Base-by-base conservation (phyloP, 2,888 invertebrate genomes). In the Timema podura region DNA sequence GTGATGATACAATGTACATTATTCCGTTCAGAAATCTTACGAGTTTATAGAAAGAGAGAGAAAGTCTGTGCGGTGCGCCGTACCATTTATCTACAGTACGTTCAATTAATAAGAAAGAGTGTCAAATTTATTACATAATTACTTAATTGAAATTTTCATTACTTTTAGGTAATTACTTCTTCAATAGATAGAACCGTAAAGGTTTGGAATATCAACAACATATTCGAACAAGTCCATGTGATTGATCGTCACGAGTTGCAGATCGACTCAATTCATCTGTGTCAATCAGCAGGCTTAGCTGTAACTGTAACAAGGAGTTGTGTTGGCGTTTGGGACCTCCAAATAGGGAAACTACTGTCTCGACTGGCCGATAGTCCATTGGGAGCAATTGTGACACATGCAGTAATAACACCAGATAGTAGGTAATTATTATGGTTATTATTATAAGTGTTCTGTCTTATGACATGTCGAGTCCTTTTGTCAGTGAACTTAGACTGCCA, bases 171-270 rank as follows among this genome's bases (percentile, higher is more conserved):
- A 6, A 95, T 98, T 65, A 98, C 98, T 0, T 96, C 98, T 0
- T 98, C 98, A 0, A 96, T 98, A 66, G 98, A 99, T 81, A 88
- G 98, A 72, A 96, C 96, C 0, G 97, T 98, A 8, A 98, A 98
- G 85, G 96, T 98, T 6, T 98, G 98, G 98, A 98, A 98, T 80
- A 96, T 99, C 70, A 96, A 98, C 81, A 98, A 98, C 80, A 98
- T 98, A 75, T 96, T 97, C 78, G 98, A 98, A 79, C 96, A 97
- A 81, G 96, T 97, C 0, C 96, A 96, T 79, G 93, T 94, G 57
- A 96, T 98, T 74, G 95, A 97, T 78, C 85, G 97, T 9, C 96
- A 98, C 79, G 98, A 98, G 79, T 83, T 97, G 72, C 95, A 96
- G 76, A 95, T 98, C 71, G 98, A 98, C 80, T 89, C 91, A 44